These are phyloP conservation scores for Pandemis heparana DNA, from an alignment of 2,888 invertebrate genomes.

Conservation along the genomic window DNA sequence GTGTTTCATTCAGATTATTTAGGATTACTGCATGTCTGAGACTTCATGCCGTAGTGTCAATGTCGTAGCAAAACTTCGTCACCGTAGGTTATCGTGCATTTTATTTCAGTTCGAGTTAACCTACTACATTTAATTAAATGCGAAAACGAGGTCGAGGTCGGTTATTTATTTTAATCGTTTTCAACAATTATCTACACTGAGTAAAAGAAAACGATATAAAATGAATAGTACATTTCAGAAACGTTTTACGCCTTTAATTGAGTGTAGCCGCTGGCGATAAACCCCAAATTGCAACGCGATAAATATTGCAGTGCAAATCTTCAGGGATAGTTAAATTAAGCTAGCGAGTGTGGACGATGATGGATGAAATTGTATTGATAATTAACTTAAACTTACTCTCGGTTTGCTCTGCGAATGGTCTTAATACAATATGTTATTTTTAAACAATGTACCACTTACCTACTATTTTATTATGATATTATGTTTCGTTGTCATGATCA, in stretches of 20 bases:
- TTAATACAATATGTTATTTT: slow-evolving; percentile 34
- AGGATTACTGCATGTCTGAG: slow-evolving; percentile 50
- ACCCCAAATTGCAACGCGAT: slow-evolving; percentile 58
- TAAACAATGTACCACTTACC: slow-evolving; percentile 3
- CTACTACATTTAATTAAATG: slow-evolving; percentile 28
- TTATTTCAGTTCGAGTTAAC: slow-evolving; percentile 43
- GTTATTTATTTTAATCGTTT: slow-evolving; percentile 23
- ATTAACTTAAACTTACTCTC: slow-evolving; percentile 47
- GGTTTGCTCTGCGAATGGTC: slow-evolving; percentile 59
- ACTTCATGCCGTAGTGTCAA: slow-evolving; percentile 32
- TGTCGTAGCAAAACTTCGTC: slow-evolving; percentile 41
- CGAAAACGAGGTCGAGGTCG: slow-evolving; percentile 1
- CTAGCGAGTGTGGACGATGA: slow-evolving; percentile 77
- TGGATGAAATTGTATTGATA: slow-evolving; percentile 72
- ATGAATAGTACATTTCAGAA: slow-evolving; percentile 46
- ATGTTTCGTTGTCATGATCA: slow-evolving; percentile 12
- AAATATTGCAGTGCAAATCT: slow-evolving; percentile 47
- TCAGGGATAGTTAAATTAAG: slow-evolving; percentile 57
- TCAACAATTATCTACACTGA: background rate
- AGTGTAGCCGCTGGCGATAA: slow-evolving; percentile 64
- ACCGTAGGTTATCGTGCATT: slow-evolving; percentile 48
- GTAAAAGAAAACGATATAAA: background rate
- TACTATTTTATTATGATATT: slow-evolving; percentile 11
- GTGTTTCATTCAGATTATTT: slow-evolving; percentile 45
- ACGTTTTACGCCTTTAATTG: slow-evolving; percentile 48